Conservation (phyloP, 2,113 vertebrate genomes). For the Ciconia boyciana region DNA sequence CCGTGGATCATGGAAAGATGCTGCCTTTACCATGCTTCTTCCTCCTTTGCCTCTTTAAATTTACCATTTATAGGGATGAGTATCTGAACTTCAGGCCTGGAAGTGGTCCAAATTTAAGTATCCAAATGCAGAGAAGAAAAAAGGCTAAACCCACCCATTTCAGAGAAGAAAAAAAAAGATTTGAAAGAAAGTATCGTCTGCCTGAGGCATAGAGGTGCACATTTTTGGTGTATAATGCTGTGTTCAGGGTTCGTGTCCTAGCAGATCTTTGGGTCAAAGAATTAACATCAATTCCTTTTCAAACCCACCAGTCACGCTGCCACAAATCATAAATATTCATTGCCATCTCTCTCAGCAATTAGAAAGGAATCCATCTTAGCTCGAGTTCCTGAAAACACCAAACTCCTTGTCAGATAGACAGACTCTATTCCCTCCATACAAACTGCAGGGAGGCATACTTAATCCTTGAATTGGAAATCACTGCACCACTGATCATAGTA, state of each 20-base stretch:
- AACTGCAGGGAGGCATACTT: background rate
- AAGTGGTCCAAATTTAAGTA: background rate
- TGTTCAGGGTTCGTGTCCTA: background rate
- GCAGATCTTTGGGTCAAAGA: background rate
- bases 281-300: background rate
- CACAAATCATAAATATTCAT: background rate
- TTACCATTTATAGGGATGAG: background rate
- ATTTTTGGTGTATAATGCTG: background rate
- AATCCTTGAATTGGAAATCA: constrained; percentile 3
- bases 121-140: background rate
- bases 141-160: background rate
- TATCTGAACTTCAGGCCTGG: background rate
- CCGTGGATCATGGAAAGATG: background rate
- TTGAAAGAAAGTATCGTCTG: background rate
- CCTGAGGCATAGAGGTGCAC: background rate
- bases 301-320: background rate
- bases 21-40: background rate
- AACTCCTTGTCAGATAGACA: background rate
- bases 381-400: fast-evolving
- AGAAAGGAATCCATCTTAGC: background rate
- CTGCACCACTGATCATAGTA: background rate
- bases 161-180: background rate
- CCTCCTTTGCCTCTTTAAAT: background rate
- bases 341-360: background rate
- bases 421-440: background rate